Base-by-base conservation (phyloP, 2,888 invertebrate genomes). In the Parnassius apollo region DNA sequence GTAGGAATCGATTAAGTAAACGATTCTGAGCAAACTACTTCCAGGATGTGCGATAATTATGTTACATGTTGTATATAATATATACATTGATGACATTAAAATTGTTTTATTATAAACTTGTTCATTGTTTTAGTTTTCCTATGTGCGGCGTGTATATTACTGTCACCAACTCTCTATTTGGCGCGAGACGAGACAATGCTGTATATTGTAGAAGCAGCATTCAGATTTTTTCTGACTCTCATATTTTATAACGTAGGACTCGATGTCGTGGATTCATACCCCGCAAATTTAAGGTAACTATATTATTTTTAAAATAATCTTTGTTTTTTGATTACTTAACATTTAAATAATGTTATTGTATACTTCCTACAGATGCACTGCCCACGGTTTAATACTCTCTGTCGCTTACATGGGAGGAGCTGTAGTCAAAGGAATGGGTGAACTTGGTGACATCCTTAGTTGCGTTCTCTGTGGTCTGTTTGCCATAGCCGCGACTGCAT, bases 251-350 rank as follows among this genome's bases (percentile, higher is more conserved):
- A 86, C 0, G 80, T 93, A 3, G 92, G 91, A 0, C 78, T 93
- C 58, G 86, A 83, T 42, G 86, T 93, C 1, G 82, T 94, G 1
- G 93, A 93, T 66, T 85, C 83, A 0, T 94, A 93, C 70, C 94
- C 94, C 0, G 93, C 93, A 66, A 91, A 93, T 71, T 82, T 94
- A 69, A 93, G 94, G 94, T 93, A 59, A 75, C 74, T 69, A 13
- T 18, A 25, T 61, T 0, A 18, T 57, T n/a, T 46, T n/a, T n/a
- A 46, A 7, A n/a, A 46, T 46, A 46, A 12, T n/a, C 4, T 46
- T 11, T 12, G 2, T 10, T 46, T 46, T 46, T 46, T 11, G n/a
- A 46, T 10, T 46, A 12, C 7, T 46, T 46, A 44, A 44, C 11
- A 10, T 44, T 44, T 44, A 9, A 44, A 44, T 10, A 44, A 44